Percentiles rank a stretch among this genome's conserved stretches.
Evolutionary conservation across 2,113 vertebrate genomes (phyloP).

Genomic region (Patagioenas fasciata): DNA sequence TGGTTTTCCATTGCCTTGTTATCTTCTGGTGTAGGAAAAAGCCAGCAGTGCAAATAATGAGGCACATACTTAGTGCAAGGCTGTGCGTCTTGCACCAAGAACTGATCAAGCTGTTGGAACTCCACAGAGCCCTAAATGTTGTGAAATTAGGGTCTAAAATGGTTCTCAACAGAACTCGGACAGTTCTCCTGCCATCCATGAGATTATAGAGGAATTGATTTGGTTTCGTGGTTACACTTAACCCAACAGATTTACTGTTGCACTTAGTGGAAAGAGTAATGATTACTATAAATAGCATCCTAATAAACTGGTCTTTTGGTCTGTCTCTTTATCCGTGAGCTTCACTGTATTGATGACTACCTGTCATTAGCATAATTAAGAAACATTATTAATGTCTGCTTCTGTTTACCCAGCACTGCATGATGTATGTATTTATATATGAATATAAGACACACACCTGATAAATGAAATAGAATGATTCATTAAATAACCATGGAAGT

Average conservation of each 20-base stretch:
- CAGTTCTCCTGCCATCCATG: background rate
- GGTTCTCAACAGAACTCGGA: background rate
- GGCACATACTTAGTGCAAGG: background rate
- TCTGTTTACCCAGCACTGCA: background rate
- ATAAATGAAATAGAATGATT: background rate
- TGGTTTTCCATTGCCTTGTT: background rate
- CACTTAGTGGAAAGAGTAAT: background rate
- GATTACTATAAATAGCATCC: background rate
- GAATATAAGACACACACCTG: background rate
- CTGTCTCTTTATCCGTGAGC: background rate
- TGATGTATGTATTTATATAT: background rate
- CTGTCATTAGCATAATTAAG: background rate
- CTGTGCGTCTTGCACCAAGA: background rate
- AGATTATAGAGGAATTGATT: background rate
- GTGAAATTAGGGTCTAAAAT: background rate
- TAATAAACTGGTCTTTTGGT: background rate
- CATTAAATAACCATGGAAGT: background rate
- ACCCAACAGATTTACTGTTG: background rate
- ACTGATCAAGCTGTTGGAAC: background rate
- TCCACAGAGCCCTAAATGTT: background rate
- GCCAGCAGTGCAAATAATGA: background rate
- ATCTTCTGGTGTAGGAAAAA: background rate
- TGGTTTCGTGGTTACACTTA: background rate
- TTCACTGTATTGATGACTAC: background rate
- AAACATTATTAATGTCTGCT: background rate